Base-by-base conservation (phyloP, 2,797 vertebrate species). In the Loriculus beryllinus region DNA sequence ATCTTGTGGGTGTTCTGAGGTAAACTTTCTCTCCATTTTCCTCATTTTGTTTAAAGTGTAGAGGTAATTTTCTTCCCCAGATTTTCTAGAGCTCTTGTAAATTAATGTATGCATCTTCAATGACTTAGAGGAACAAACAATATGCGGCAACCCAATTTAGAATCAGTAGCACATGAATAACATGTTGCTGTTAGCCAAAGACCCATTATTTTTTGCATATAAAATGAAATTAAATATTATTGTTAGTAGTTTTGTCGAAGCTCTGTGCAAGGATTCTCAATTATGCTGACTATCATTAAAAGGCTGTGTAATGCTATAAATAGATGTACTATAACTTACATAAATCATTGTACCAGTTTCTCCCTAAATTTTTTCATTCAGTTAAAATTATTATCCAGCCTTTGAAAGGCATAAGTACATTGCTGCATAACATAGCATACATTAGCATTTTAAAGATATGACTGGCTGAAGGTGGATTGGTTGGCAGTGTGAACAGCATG, bases 181-280 rank as follows among this genome's bases (percentile, higher is more conserved):
- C 47, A 48, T 86, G 84, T 64, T 96, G 79, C 71, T 91, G 39
- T 80, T 90, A 80, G 83, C 52, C 91, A 81, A 94, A 87, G 45
- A 67, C 75, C 42, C 88, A 68, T 85, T 91, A 92, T 95, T 87
- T 94, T 92, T 80, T 91, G 90, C 81, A 89, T 95, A 74, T 74
- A 87, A 92, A 92, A 91, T 91, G 86, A 75, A 93, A 93, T 94
- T 92, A 91, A 92, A 77, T 84, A 71, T 80, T 93, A 88, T 84
- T 91, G 57, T 65, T 92, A 57, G 70, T 57, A 92, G 54, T 52
- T 86, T 91, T 85, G 71, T 91, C 78, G 56, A 85, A 92, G 72
- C 48, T 82, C 67, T 60, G 21, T 84, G 47, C 43, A 82, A 90
- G 56, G 45, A 51, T 75, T 96, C 57, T 94, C 64, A 80, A 33